A percentile compares a stretch with the other conserved stretches of the same genome.
phyloP scores from a whole-genome alignment of 2,113 vertebrate genomes.

The Marmota monax region DNA sequence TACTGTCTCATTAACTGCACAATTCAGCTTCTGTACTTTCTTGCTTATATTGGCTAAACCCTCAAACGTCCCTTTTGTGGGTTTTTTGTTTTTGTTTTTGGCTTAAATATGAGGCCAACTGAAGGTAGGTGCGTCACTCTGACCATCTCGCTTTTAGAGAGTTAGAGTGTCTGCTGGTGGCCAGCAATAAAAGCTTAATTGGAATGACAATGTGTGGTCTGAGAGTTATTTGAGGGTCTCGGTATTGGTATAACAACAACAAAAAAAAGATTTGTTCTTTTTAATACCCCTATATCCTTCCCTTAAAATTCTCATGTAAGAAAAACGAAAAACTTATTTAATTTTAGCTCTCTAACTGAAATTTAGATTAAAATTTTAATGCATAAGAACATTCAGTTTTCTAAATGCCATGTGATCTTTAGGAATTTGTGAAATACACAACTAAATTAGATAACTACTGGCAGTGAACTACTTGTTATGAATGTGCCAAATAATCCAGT shows the following conservation, averaged over 20 bases:
- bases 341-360: neutral
- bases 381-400: neutral
- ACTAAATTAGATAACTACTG: conserved; percentile 6
- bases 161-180: too few species aligned
- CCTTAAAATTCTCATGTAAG: neutral
- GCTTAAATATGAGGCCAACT: too few species aligned
- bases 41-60: too few species aligned
- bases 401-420: neutral
- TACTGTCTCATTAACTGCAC: too few species aligned
- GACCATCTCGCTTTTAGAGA: too few species aligned
- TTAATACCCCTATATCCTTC: conserved; percentile 2
- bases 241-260: neutral
- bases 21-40: too few species aligned
- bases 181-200: too few species aligned
- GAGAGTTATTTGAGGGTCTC: too few species aligned
- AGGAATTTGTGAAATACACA: conserved; percentile 8
- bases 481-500: conserved; percentile 25
- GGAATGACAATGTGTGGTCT: too few species aligned
- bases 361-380: neutral
- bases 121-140: too few species aligned
- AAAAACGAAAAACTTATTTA: conserved; percentile 12
- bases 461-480: neutral
- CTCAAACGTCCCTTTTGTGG: too few species aligned
- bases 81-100: too few species aligned
- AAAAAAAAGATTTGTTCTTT: neutral